Conservation (phyloP, 2,888 invertebrate genomes). For the Taphrorychus bicolor region DNA sequence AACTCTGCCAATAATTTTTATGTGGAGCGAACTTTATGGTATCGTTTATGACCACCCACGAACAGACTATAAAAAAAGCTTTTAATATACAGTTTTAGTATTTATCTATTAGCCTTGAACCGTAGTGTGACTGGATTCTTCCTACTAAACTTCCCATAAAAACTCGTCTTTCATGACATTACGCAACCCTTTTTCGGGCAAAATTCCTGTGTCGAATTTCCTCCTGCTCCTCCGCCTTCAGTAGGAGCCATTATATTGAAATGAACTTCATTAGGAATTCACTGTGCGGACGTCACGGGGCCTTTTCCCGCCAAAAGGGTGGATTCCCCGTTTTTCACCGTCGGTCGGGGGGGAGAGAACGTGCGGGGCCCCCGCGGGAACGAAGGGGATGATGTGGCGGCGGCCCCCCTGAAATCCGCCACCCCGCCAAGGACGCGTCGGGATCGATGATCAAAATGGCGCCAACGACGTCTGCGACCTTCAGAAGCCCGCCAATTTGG, state of each 20-base stretch:
- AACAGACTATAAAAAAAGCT: background rate
- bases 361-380: background rate
- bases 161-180: background rate
- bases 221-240: background rate
- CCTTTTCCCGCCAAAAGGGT: conserved; percentile 28
- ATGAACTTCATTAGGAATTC: conserved; percentile 7
- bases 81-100: no score
- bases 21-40: background rate
- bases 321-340: background rate
- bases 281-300: background rate
- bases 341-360: background rate
- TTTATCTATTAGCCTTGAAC: no score
- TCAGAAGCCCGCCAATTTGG: conserved; percentile 37
- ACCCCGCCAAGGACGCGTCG: conserved; percentile 31
- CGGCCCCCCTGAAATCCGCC: conserved; percentile 13
- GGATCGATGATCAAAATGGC: conserved; percentile 38
- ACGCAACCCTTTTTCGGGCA: background rate
- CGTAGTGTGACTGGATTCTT: no score
- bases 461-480: conserved; percentile 38
- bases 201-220: background rate
- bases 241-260: conserved; percentile 1
- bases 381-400: background rate
- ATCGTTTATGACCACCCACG: background rate
- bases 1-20: no score
- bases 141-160: no score